These are phyloP conservation scores for Argyresthia goedartella DNA, from an alignment of 2,888 invertebrate genomes.

Conservation along the genomic window DNA sequence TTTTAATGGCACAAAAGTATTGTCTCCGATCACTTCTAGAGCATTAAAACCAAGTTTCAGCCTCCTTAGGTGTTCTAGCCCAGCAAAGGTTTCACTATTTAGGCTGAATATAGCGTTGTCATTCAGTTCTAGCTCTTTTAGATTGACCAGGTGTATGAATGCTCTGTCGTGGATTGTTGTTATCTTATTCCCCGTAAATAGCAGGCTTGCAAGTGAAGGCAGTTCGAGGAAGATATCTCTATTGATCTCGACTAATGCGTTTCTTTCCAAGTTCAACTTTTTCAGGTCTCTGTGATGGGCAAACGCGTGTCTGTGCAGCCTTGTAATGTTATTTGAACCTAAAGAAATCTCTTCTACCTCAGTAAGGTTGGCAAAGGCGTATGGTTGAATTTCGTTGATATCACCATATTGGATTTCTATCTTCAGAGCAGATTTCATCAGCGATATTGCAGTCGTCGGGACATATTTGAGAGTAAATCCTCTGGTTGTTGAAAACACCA, in stretches of 20 bases:
- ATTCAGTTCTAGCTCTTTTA: conserved; percentile 84
- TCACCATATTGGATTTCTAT: conserved; percentile 78
- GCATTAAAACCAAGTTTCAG: conserved; percentile 80
- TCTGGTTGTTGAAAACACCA: conserved; percentile 76
- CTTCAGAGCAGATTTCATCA: conserved; percentile 59
- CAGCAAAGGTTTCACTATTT: conserved; percentile 82
- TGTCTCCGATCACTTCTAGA: conserved; percentile 82
- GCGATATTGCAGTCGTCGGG: conserved; percentile 74
- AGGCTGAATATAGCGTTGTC: conserved; percentile 79
- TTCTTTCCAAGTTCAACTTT: conserved; percentile 77
- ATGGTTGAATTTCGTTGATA: conserved; percentile 75
- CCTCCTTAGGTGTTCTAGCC: conserved; percentile 75
- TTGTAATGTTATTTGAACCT: conserved; percentile 75
- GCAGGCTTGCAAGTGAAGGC: conserved; percentile 77
- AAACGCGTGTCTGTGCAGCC: conserved; percentile 75
- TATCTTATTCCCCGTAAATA: conserved; percentile 87
- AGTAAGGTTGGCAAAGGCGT: conserved; percentile 79
- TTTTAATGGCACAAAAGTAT: conserved; percentile 71
- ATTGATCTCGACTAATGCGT: conserved; percentile 79
- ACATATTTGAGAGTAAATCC: conserved; percentile 75
- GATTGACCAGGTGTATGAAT: conserved; percentile 76
- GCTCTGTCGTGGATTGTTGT: conserved; percentile 88
- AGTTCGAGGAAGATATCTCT: conserved; percentile 80
- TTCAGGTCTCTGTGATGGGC: conserved; percentile 75
- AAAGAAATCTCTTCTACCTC: conserved; percentile 75